Conservation (phyloP, 2,888 invertebrate genomes). For the Cheilosia vulpina region DNA sequence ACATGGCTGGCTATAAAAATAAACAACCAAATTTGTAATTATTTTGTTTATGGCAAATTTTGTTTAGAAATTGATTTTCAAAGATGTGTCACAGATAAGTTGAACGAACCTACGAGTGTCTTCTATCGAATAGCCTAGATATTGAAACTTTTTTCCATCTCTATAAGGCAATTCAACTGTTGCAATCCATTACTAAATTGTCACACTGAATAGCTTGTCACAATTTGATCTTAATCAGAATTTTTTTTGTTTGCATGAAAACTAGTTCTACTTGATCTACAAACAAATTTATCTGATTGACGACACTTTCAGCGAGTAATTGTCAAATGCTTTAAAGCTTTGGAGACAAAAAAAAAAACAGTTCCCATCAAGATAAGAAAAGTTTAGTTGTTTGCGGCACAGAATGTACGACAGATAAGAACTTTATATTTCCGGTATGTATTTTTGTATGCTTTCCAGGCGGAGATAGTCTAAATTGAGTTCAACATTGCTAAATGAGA, state of each 20-base stretch:
- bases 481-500: not conserved
- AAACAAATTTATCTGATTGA: conserved; percentile 1
- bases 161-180: not conserved
- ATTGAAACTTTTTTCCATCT: not conserved
- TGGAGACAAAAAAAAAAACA: not conserved
- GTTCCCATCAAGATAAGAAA: not conserved
- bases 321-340: not conserved
- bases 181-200: conserved; percentile 5
- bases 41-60: not conserved
- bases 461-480: not conserved
- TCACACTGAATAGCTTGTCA: conserved; percentile 2
- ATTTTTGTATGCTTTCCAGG: not conserved
- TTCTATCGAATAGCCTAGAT: not conserved
- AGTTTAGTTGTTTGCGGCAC: not conserved
- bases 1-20: not conserved
- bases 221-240: not conserved
- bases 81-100: conserved; percentile 12
- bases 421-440: conserved; percentile 14
- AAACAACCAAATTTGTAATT: not conserved
- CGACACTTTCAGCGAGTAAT: not conserved
- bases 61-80: not conserved
- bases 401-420: not conserved
- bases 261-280: conserved; percentile 3
- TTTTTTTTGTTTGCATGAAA: not conserved
- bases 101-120: conserved; percentile 5